phyloP scores from a whole-genome alignment of 2,888 invertebrate genomes.

The Meloe dianella region DNA sequence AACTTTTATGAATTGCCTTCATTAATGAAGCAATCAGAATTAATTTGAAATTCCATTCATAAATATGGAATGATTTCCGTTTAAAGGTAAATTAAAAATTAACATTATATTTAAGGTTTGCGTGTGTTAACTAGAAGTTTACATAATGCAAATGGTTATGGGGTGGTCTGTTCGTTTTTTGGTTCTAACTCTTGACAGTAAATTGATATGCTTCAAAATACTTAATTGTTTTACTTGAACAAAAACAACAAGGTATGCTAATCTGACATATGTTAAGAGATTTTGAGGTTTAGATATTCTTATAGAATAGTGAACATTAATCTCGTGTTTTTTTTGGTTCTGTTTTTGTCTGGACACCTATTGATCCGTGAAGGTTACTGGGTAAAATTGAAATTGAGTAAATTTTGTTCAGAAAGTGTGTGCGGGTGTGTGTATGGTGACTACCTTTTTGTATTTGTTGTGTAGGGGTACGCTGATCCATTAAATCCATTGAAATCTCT shows the following conservation, averaged over 20 bases:
- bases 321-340: neutral
- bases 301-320: neutral
- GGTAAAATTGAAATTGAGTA: too few species aligned
- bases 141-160: constrained; percentile 1
- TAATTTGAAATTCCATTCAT: constrained; percentile 9
- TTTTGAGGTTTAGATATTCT: neutral
- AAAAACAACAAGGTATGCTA: constrained; percentile 20
- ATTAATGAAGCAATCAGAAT: neutral
- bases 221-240: constrained; percentile 15
- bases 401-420: too few species aligned
- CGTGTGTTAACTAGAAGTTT: constrained; percentile 10
- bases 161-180: constrained; percentile 2
- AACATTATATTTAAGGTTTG: neutral
- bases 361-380: too few species aligned
- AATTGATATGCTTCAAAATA: constrained; percentile 3
- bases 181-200: constrained; percentile 7
- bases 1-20: neutral
- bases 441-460: too few species aligned
- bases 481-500: too few species aligned
- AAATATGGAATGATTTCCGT: constrained; percentile 2
- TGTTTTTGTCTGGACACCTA: neutral
- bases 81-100: constrained; percentile 8
- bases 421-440: too few species aligned
- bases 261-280: constrained; percentile 19
- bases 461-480: too few species aligned